Evolutionary conservation across 1,140 invertebrate species (phyloP).

Genomic region (Zaprionus kolodkinae): DNA sequence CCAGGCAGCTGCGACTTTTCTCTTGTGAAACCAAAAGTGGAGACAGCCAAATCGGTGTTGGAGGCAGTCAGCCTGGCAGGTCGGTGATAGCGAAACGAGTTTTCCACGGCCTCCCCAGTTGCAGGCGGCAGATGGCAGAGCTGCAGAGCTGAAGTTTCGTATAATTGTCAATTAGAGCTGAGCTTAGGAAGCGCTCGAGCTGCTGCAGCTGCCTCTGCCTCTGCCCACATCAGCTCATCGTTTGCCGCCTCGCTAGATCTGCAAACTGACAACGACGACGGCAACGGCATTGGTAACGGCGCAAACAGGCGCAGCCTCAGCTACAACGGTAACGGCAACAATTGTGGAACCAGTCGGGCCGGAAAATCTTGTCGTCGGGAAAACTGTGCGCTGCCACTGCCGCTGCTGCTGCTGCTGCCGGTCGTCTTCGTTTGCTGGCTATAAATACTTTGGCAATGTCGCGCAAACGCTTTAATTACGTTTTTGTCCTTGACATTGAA

Average conservation of each 20-base stretch:
- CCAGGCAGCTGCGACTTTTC: conserved; percentile 72
- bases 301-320: conserved; percentile 10
- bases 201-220: conserved; percentile 10
- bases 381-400: conserved; percentile 49
- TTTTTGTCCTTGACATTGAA: conserved; percentile 82
- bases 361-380: conserved; percentile 80
- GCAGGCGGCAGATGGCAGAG: background rate
- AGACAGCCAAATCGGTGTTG: conserved; percentile 55
- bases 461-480: conserved; percentile 78
- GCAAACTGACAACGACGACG: conserved; percentile 31
- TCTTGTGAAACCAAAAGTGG: conserved; percentile 73
- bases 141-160: conserved; percentile 30
- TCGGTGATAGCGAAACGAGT: conserved; percentile 58
- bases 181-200: conserved; percentile 64
- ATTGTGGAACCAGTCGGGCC: conserved; percentile 70
- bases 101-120: conserved; percentile 25
- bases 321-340: conserved; percentile 35
- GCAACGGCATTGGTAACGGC: background rate
- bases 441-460: conserved; percentile 79
- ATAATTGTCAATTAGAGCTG: conserved; percentile 76
- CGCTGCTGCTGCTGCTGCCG: conserved; percentile 38
- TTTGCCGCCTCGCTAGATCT: conserved; percentile 36
- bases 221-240: conserved; percentile 32
- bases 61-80: conserved; percentile 17
- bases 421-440: conserved; percentile 70